Evolutionary conservation across 2,888 invertebrate genomes (phyloP), one percentile per base, ranked within the genome.

Genomic region (Platycheirus albimanus): DNA sequence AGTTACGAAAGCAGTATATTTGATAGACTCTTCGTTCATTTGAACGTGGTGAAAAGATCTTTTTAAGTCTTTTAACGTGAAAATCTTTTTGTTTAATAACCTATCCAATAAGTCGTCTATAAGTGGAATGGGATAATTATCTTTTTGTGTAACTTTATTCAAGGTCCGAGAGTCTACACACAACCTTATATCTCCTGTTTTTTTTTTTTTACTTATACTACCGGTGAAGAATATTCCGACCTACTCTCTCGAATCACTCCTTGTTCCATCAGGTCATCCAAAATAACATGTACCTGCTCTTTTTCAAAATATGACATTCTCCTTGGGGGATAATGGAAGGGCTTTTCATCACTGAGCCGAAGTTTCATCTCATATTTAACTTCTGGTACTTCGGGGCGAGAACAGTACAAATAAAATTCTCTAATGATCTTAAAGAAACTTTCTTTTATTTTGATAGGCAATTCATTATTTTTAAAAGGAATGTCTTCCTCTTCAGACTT

Each of bases 1-100:
- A 4, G 86, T 86, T 5, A 85, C 85, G 69, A 86, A 86, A 1
- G 84, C 66, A 1, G 85, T 85, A 45, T 63, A 86, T 51, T 85
- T 80, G 11, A 79, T 74, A 3, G 85, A 86, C 0, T 85, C 85
- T 7, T 77, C 74, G 6, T 76, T 51, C 28, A 86, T 64, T 1
- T 24, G 38, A 5, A 85, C 63, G 43, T 86, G 86, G 70, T 85
- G 63, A 54, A 85, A 86, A 2, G 85, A 86, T 56, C 84, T 85
- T 20, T 71, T 77, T 13, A 86, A 47, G 67, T 87, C 86, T 6
- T 86, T 43, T 13, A 76, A 13, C 6, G 85, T 66, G 51, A 85
- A 86, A 43, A 80, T 76, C 13, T 24, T 51, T 58, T 86, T 86
- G 10, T 81, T 80, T 3, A 47, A 33, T 20, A 86, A 54, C 1